Base-by-base conservation (phyloP, 2,888 invertebrate genomes). In the Spilosoma lubricipeda region DNA sequence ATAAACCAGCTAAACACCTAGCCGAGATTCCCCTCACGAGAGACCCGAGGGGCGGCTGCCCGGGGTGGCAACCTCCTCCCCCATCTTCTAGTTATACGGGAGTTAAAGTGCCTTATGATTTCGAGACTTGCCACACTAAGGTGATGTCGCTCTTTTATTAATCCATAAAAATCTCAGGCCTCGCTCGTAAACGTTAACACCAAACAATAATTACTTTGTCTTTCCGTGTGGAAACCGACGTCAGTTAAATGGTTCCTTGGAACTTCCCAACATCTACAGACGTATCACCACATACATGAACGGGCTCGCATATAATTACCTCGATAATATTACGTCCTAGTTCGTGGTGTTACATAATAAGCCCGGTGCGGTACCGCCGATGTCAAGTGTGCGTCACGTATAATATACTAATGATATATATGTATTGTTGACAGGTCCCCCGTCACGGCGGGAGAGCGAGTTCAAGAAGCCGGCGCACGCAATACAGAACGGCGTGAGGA, bases 391-490 rank as follows among this genome's bases (percentile, higher is more conserved):
- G 48, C 64, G 59, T 68, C 66, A 73, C 67, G 36, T 48, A 30
- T 63, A 63, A 63, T 63, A 30, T 63, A 67, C 70, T 70, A 76
- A 76, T 69, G 74, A 75, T 73, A 63, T 73, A 69, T 74, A 82
- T 82, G 81, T 56, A 86, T 91, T 91, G 90, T 90, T 84, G 77
- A 4, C 91, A 95, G 95, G 92, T 86, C 95, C 95, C 75, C 93
- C 96, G 85, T 94, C 96, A 70, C 95, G 96, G 85, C 90, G 96
- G 87, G 91, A 96, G 90, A 92, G 96, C 92, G 96, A 96, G 93
- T 96, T 97, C 94, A 97, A 97, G 92, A 97, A 97, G 89, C 97
- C 97, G 39, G 93, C 95, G 85, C 95, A 96, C 93, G 95, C 96
- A 87, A 91, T 94, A 71, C 93, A 95, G 86, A 94, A 96, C 90